These are phyloP conservation scores for Simalia tracyae DNA, from an alignment of 2,797 vertebrate species.

Conservation along the genomic window DNA sequence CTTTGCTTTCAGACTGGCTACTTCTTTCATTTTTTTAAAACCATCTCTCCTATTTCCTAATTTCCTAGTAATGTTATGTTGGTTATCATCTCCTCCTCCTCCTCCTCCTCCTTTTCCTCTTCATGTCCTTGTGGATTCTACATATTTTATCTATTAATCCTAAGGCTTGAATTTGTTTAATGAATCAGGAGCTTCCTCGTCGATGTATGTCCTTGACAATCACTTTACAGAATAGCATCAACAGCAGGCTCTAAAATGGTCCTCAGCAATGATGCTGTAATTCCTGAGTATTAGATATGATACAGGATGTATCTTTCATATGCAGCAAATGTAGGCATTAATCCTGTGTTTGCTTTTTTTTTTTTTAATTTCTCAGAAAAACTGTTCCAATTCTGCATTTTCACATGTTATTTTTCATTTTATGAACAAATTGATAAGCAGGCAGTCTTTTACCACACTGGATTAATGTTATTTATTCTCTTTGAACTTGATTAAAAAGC, in stretches of 20 bases:
- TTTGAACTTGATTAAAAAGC: constrained; percentile 80
- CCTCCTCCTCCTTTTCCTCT: not conserved
- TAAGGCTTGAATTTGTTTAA: constrained; percentile 27
- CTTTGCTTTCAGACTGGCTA: not conserved
- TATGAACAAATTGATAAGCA: constrained; percentile 76
- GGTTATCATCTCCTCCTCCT: not conserved
- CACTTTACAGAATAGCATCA: constrained; percentile 20
- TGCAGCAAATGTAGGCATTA: constrained; percentile 52
- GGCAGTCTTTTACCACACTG: constrained; percentile 73
- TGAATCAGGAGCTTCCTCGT: not conserved
- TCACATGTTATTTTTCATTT: constrained; percentile 72
- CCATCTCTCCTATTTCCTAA: not conserved
- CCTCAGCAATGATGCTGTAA: constrained; percentile 38
- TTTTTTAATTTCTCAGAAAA: constrained; percentile 66
- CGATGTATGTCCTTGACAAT: constrained; percentile 31
- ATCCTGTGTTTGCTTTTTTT: constrained; percentile 50
- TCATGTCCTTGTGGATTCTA: constrained; percentile 34
- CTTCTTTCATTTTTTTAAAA: not conserved
- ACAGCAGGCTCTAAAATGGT: constrained; percentile 20
- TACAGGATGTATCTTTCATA: constrained; percentile 62
- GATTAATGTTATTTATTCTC: constrained; percentile 79
- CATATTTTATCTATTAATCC: constrained; percentile 3
- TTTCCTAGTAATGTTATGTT: accelerated
- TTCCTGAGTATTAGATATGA: constrained; percentile 58
- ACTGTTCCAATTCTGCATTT: constrained; percentile 70